A percentile compares a stretch with the other conserved stretches of the same genome.
Evolutionary conservation across 1,140 invertebrate species (phyloP).

Genomic region (Drosophila sulfurigaster): DNA sequence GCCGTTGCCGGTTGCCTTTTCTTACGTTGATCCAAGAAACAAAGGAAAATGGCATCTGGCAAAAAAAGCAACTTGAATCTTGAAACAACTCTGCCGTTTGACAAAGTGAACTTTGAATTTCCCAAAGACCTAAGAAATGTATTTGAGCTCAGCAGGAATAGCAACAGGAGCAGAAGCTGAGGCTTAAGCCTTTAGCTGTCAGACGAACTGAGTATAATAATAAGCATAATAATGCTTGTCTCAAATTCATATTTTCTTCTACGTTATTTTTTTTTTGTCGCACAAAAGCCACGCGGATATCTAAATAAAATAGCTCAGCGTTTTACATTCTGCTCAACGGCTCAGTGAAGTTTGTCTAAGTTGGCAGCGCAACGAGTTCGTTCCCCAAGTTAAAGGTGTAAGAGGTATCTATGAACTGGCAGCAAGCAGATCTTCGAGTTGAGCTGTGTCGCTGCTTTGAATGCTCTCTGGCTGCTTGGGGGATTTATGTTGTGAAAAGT

Average conservation of each 20-base stretch:
- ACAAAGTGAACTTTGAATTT: slow-evolving; percentile 19
- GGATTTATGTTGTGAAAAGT: slow-evolving; percentile 83
- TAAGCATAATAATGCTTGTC: slow-evolving; percentile 64
- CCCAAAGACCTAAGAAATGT: slow-evolving; percentile 26
- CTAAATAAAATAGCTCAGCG: slow-evolving; percentile 79
- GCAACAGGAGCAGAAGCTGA: background rate
- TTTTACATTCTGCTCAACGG: slow-evolving; percentile 42
- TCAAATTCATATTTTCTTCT: slow-evolving; percentile 45
- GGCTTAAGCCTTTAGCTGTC: slow-evolving; percentile 65
- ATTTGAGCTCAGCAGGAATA: slow-evolving; percentile 56
- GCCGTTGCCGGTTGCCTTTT: background rate
- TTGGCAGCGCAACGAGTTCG: slow-evolving; percentile 24
- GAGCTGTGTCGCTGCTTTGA: slow-evolving; percentile 42
- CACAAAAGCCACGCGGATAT: slow-evolving; percentile 45
- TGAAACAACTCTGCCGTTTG: slow-evolving; percentile 63
- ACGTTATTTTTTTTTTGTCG: slow-evolving; percentile 34
- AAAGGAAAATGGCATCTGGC: background rate
- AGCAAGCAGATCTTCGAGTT: slow-evolving; percentile 13
- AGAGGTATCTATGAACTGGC: slow-evolving; percentile 25
- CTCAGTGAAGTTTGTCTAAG: slow-evolving; percentile 47
- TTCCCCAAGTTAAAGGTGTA: slow-evolving; percentile 2
- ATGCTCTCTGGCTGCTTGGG: slow-evolving; percentile 51
- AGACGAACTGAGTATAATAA: slow-evolving; percentile 56
- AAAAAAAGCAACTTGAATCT: background rate
- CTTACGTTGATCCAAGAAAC: background rate